Evolutionary conservation across 2,888 invertebrate genomes (phyloP), one percentile per base, ranked within the genome.

Genomic region (Protodeltote pygarga): DNA sequence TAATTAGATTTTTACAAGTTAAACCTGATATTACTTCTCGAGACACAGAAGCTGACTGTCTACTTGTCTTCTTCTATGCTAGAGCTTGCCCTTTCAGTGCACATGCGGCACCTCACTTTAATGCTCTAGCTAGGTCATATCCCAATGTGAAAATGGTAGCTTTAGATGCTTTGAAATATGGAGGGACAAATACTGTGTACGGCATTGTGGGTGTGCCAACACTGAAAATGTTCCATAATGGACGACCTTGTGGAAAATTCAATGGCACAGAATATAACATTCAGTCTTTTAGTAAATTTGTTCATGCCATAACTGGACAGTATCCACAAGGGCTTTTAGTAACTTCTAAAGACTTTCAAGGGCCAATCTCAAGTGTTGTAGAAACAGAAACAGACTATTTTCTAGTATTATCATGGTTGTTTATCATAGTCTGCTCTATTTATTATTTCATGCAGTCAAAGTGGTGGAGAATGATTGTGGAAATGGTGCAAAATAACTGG

Each of bases 171-270:
- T 93, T 96, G 66, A 95, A 95, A 77, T 95, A 96, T 72, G 95
- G 95, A 75, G 94, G 96, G 51, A 96, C 97, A 34, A 98, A 97
- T 86, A 96, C 97, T 0, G 97, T 97, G 69, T 97, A 97, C 84
- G 98, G 98, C 5, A 96, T 98, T 47, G 95, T 97, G 5, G 98
- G 97, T 10, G 95, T 98, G 23, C 98, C 98, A 4, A 97, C 97
- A 2, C 79, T 98, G 19, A 94, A 98, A 89, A 92, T 98, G 57
- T 97, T 98, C 72, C 97, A 98, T 72, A 98, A 97, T 83, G 97
- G 97, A 0, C 93, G 96, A 61, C 95, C 97, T 0, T 94, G 97
- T 15, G 96, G 96, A 0, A 96, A 97, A 88, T 97, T 95, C 77
- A 98, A 97, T 89, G 96, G 95, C 14, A 95, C 96, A 5, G 94